phyloP scores from a whole-genome alignment of 2,888 invertebrate genomes.

The Morpho helenor region DNA sequence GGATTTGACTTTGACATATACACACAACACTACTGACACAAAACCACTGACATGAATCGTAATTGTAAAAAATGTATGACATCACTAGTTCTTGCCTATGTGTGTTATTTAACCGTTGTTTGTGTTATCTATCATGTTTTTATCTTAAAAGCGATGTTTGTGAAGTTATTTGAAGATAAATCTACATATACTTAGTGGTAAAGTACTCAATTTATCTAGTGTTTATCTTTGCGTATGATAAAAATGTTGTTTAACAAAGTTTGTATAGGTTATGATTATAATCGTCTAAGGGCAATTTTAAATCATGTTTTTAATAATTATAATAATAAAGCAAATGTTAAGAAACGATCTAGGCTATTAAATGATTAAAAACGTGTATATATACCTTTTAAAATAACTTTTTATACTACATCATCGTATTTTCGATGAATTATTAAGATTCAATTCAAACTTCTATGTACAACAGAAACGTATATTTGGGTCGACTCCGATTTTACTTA shows the following conservation, averaged over 20 bases:
- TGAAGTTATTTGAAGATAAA: constrained; percentile 60
- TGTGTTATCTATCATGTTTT: constrained; percentile 75
- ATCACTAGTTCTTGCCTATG: constrained; percentile 62
- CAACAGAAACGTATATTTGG: constrained; percentile 21
- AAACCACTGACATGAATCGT: constrained; percentile 27
- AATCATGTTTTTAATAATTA: constrained; percentile 67
- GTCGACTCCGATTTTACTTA: constrained; percentile 33
- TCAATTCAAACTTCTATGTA: constrained; percentile 1
- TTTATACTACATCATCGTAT: neutral
- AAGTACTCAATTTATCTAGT: constrained; percentile 62
- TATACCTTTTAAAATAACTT: constrained; percentile 4
- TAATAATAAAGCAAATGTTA: constrained; percentile 37
- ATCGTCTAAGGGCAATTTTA: constrained; percentile 37
- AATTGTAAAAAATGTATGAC: constrained; percentile 28
- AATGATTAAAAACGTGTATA: constrained; percentile 14
- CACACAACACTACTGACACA: constrained; percentile 29
- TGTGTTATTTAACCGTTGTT: constrained; percentile 49
- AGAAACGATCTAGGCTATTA: constrained; percentile 8
- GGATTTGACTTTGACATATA: neutral
- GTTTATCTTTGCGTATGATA: constrained; percentile 47
- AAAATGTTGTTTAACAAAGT: constrained; percentile 40
- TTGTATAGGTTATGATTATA: constrained; percentile 59
- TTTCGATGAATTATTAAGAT: constrained; percentile 5
- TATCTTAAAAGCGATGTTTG: constrained; percentile 73
- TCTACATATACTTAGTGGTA: constrained; percentile 67